phyloP scores from a whole-genome alignment of 2,888 invertebrate species.

The Miltochrista miniata region DNA sequence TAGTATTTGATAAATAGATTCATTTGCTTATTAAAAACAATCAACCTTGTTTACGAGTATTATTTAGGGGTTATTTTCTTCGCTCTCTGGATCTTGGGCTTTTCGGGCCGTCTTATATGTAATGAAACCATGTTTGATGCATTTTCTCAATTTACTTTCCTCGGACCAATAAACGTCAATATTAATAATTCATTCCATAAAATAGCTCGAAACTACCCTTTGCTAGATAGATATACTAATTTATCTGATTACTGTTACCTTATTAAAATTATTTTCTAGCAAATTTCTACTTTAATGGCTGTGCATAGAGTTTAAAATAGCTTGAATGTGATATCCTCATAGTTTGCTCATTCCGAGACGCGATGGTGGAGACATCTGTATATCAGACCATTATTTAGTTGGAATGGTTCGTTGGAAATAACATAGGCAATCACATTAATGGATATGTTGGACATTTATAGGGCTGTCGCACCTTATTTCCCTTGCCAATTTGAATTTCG shows the following conservation, averaged over 20 bases:
- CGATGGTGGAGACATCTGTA: slow-evolving; percentile 20
- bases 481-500: not conserved
- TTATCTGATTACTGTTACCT: slow-evolving; percentile 18
- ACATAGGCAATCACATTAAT: slow-evolving; percentile 32
- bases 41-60: too few relatives aligned
- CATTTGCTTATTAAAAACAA: too few relatives aligned
- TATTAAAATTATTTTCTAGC: slow-evolving; percentile 2
- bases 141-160: not conserved
- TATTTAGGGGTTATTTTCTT: too few relatives aligned
- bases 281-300: not conserved
- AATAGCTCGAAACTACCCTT: slow-evolving; percentile 15
- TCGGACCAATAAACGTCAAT: not conserved
- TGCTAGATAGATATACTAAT: slow-evolving; percentile 12
- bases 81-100: too few relatives aligned
- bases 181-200: slow-evolving; percentile 18
- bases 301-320: slow-evolving; percentile 12
- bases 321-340: not conserved
- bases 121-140: not conserved
- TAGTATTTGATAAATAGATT: too few relatives aligned
- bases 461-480: not conserved
- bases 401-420: slow-evolving; percentile 22
- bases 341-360: slow-evolving; percentile 18
- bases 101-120: too few relatives aligned
- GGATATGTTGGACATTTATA: slow-evolving; percentile 13
- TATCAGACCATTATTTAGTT: slow-evolving; percentile 24